Conservation (phyloP, 2,888 invertebrate species). For the Mythimna ferrago region DNA sequence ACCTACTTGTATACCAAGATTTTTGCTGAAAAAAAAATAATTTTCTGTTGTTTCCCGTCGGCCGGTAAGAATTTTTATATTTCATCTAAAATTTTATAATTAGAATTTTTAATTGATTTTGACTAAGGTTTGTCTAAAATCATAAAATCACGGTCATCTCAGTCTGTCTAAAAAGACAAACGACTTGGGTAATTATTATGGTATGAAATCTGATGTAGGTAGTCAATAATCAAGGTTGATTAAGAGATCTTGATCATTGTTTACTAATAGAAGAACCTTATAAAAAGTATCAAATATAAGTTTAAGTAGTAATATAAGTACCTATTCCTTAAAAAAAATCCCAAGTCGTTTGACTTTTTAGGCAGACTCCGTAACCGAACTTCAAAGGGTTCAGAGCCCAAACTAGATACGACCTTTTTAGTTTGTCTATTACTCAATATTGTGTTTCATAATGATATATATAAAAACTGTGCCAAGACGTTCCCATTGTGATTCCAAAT, state of each 20-base stretch:
- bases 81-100: neutral
- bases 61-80: neutral
- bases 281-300: too few species aligned
- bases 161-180: too few species aligned
- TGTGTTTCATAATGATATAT: constrained; percentile 10
- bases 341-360: too few species aligned
- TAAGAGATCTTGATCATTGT: too few species aligned
- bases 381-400: neutral
- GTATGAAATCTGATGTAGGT: too few species aligned
- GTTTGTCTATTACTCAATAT: constrained; percentile 18
- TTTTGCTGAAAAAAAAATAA: neutral
- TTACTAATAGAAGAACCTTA: too few species aligned
- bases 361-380: neutral
- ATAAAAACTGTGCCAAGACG: constrained; percentile 65
- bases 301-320: too few species aligned
- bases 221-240: too few species aligned
- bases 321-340: too few species aligned
- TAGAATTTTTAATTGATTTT: neutral
- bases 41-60: neutral
- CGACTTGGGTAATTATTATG: too few species aligned
- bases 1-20: neutral
- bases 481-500: constrained; percentile 72
- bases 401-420: constrained; percentile 41
- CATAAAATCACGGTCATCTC: neutral
- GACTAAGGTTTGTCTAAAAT: neutral